These are phyloP conservation scores for Anarsia innoxiella DNA, from an alignment of 2,888 invertebrate species.

Conservation along the genomic window DNA sequence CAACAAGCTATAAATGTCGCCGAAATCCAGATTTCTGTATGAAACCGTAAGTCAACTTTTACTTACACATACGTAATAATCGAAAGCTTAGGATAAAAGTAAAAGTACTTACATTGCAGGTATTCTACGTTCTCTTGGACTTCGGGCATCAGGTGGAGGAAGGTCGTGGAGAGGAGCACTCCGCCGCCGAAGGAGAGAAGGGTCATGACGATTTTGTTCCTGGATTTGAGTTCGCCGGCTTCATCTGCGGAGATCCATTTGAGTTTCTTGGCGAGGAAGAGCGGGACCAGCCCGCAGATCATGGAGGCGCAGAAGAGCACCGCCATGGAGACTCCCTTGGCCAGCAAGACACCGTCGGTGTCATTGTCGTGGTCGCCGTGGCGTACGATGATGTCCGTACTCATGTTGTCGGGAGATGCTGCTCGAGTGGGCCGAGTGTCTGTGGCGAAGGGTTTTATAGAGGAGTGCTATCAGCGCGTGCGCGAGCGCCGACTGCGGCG, in stretches of 20 bases:
- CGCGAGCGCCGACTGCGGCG: constrained; percentile 62
- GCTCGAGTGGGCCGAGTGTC: constrained; percentile 11
- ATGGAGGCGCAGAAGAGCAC: constrained; percentile 85
- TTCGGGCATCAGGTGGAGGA: constrained; percentile 87
- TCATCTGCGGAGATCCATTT: constrained; percentile 73
- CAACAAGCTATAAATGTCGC: too few species aligned
- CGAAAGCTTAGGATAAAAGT: constrained; percentile 1
- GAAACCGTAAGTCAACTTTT: constrained; percentile 2
- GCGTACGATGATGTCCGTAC: background rate
- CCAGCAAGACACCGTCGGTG: constrained; percentile 72
- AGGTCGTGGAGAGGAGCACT: constrained; percentile 86
- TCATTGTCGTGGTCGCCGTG: constrained; percentile 27
- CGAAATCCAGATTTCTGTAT: background rate
- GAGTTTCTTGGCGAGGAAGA: constrained; percentile 80
- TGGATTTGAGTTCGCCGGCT: constrained; percentile 61
- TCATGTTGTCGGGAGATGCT: constrained; percentile 4
- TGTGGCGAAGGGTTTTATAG: constrained; percentile 53
- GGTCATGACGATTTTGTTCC: constrained; percentile 72
- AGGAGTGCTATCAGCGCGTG: constrained; percentile 26
- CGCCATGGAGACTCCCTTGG: constrained; percentile 86
- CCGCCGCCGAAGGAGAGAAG: constrained; percentile 90
- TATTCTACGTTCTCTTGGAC: constrained; percentile 80
- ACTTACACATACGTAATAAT: constrained; percentile 4
- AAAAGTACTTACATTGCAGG: constrained; percentile 65
- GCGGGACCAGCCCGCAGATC: constrained; percentile 83